Base-by-base conservation (phyloP, 1,140 invertebrate genomes). In the Zaprionus gabonicus region DNA sequence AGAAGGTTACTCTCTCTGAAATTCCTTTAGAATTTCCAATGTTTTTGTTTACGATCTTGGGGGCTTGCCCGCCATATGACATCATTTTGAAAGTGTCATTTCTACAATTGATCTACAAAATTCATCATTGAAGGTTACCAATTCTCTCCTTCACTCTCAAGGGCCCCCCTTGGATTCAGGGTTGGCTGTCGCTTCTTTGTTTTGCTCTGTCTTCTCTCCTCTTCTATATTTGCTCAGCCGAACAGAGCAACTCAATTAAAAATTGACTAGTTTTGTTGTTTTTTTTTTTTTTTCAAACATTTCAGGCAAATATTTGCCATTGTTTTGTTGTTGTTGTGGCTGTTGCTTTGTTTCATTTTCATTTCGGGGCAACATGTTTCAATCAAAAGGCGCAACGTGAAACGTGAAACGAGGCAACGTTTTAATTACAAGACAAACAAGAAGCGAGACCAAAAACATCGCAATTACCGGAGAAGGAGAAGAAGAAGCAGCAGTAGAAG, bases 271-370 rank as follows among this genome's bases (percentile, higher is more conserved):
- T 20, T 28, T 25, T 25, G 36, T 25, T 25, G 36, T 71, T 59
- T 60, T 58, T 57, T 20, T 20, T 20, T 20, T 20, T 51, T 49
- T 36, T 63, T 66, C 62, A 62, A 81, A 66, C 51, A 68, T 83
- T 77, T 79, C 74, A 51, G 46, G 84, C 84, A 88, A 88, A 90
- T 90, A 90, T 88, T 88, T 88, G 75, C 81, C 79, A 85, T 82
- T 82, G 80, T 82, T 69, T 78, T 62, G 64, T 57, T 73, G 51
- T 13, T 23, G 10, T 46, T 44, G 53, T 34, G 41, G 17, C 20
- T 31, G 51, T 49, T 64, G 44, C 41, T 9, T 59, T 31, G 25
- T 55, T 59, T 68, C 68, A 63, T 69, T 76, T 59, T 58, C 28
- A 69, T 36, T 70, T 75, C 51, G 51, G 46, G 69, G 36, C 49